Conservation (phyloP, 2,113 vertebrate genomes). For the Theropithecus gelada region DNA sequence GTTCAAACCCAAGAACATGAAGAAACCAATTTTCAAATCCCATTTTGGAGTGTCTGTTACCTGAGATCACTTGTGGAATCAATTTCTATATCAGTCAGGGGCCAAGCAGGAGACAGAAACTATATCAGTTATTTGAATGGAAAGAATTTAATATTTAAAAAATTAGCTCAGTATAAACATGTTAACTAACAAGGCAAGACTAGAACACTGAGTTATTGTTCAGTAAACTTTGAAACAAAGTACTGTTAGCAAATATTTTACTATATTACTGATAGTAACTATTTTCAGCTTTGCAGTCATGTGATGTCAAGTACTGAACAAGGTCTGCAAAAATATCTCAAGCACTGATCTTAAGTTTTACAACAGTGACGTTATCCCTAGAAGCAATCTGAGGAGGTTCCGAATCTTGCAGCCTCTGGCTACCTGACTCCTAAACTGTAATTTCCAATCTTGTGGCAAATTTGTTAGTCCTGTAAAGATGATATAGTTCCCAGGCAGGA, state of each 20-base stretch:
- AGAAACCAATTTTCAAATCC: not conserved
- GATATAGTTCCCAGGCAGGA: no score
- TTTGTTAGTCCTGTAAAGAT: no score
- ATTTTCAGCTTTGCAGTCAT: not conserved
- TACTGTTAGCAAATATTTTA: not conserved
- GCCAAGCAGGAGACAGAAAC: not conserved
- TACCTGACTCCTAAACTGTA: no score
- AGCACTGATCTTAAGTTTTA: no score
- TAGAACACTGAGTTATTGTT: not conserved
- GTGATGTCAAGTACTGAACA: not conserved
- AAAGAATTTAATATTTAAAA: not conserved
- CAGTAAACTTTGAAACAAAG: not conserved
- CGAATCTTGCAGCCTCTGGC: no score
- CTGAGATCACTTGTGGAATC: not conserved
- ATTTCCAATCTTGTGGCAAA: no score
- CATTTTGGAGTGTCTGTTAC: not conserved
- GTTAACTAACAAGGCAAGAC: not conserved
- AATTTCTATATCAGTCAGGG: not conserved
- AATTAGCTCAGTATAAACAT: not conserved
- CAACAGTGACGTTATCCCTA: no score
- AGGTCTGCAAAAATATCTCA: no score
- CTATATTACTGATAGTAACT: not conserved
- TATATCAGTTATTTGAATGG: not conserved
- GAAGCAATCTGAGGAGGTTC: no score
- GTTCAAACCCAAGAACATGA: conserved; percentile 4